A percentile compares a stretch with the other conserved stretches of the same genome.
Evolutionary conservation across 2,797 vertebrate genomes (phyloP).

Genomic region (Enteromius thamalakanensis): DNA sequence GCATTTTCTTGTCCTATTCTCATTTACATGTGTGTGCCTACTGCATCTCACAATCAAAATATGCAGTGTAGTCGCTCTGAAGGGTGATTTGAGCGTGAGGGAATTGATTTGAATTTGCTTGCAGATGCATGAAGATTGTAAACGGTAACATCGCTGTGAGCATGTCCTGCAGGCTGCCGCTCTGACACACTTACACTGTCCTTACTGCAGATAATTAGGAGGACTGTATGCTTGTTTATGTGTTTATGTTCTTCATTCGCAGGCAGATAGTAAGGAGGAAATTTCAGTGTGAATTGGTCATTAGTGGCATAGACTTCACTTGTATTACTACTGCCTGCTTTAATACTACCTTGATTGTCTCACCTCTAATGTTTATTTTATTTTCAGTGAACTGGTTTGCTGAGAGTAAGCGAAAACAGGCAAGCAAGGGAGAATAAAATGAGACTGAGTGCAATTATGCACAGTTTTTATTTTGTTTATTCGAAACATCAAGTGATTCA

Average conservation of each 20-base stretch:
- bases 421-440: background rate
- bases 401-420: background rate
- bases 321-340: background rate
- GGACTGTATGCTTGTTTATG: conserved; percentile 20
- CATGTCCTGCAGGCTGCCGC: conserved; percentile 70
- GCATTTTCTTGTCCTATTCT: background rate
- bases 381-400: background rate
- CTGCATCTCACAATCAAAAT: background rate
- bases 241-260: conserved; percentile 37
- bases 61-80: conserved; percentile 2
- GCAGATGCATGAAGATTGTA: conserved; percentile 72
- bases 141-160: conserved; percentile 12
- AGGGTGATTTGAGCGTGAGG: conserved; percentile 60
- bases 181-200: conserved; percentile 73
- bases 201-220: conserved; percentile 71
- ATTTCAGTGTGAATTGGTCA: background rate
- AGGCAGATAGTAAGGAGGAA: conserved; percentile 31
- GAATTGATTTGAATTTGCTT: conserved; percentile 65
- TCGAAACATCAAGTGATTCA: background rate
- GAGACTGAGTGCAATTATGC: background rate
- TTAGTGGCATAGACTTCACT: background rate
- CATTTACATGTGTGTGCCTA: conserved; percentile 12
- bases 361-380: background rate
- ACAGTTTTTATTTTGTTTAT: background rate
- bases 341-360: background rate